A percentile compares a stretch with the other conserved stretches of the same genome.
These are phyloP conservation scores for Macheiramphus alcinus DNA, from an alignment of 2,113 vertebrate species.

Conservation along the genomic window DNA sequence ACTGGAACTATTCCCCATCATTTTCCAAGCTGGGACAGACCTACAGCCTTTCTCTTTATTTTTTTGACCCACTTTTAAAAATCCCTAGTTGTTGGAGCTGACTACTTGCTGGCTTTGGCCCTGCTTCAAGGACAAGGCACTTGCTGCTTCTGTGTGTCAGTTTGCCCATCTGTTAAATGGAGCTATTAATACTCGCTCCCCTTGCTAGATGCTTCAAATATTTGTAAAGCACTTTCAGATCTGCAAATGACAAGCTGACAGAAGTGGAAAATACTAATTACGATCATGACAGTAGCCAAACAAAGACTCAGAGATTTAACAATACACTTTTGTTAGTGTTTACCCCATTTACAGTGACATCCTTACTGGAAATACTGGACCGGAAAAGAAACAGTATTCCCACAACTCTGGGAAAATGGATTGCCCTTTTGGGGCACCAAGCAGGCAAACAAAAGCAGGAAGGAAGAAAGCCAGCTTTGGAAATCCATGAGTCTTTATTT, in stretches of 20 bases:
- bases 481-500: background rate
- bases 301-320: background rate
- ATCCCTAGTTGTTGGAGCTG: background rate
- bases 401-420: slow-evolving; percentile 23
- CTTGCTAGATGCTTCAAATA: slow-evolving; percentile 21
- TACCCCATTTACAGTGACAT: background rate
- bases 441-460: slow-evolving; percentile 54
- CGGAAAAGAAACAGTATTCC: slow-evolving; percentile 32
- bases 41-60: background rate
- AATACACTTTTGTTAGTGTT: slow-evolving; percentile 1
- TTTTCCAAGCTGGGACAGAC: background rate
- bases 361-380: slow-evolving; percentile 10
- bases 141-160: slow-evolving; percentile 28
- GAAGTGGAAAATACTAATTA: slow-evolving; percentile 50
- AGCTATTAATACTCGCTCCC: slow-evolving; percentile 34
- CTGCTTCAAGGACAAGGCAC: slow-evolving; percentile 43
- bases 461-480: slow-evolving; percentile 47
- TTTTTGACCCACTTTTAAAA: slow-evolving; percentile 19
- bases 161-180: slow-evolving; percentile 46
- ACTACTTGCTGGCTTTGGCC: slow-evolving; percentile 3
- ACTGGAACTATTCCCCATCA: background rate
- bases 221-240: slow-evolving; percentile 23
- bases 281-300: background rate
- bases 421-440: background rate
- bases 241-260: slow-evolving; percentile 35